These are phyloP conservation scores for Scaptomyza cyrtandrae DNA, from an alignment of 2,888 invertebrate species.

Conservation along the genomic window DNA sequence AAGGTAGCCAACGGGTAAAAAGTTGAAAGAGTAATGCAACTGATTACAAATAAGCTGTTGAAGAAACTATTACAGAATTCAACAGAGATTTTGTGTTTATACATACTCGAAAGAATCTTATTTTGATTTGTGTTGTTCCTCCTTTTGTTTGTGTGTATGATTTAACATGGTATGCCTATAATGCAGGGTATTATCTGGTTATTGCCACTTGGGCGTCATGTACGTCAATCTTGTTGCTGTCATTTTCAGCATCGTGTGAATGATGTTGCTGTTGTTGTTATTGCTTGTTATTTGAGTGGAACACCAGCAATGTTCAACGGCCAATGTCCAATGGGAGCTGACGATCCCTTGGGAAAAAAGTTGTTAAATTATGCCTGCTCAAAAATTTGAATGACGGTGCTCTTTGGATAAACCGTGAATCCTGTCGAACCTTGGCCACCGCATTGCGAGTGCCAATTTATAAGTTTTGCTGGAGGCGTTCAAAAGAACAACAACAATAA, in stretches of 20 bases:
- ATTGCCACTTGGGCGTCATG: conserved; percentile 9
- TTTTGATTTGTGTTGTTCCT: neutral
- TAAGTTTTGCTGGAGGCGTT: conserved; percentile 74
- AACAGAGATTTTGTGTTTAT: neutral
- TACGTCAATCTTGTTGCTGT: conserved; percentile 45
- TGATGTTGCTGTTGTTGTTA: conserved; percentile 39
- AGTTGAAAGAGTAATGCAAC: neutral
- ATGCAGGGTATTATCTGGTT: conserved; percentile 53
- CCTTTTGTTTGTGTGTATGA: neutral
- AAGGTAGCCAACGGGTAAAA: neutral
- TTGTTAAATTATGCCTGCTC: conserved; percentile 77
- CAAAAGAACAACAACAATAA: conserved; percentile 39
- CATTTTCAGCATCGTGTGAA: conserved; percentile 42
- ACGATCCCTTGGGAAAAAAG: conserved; percentile 36
- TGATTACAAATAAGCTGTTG: neutral
- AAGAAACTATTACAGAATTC: neutral
- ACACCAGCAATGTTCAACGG: conserved; percentile 65
- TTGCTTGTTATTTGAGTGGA: conserved; percentile 67
- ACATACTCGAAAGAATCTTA: neutral
- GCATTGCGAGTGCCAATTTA: conserved; percentile 76
- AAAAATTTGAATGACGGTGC: conserved; percentile 69
- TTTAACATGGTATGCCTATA: neutral
- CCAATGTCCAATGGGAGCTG: conserved; percentile 64
- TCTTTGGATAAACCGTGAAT: conserved; percentile 47
- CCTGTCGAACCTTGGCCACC: conserved; percentile 42